phyloP scores from a whole-genome alignment of 92 coral and sea anemone species.

The Desmophyllum pertusum region DNA sequence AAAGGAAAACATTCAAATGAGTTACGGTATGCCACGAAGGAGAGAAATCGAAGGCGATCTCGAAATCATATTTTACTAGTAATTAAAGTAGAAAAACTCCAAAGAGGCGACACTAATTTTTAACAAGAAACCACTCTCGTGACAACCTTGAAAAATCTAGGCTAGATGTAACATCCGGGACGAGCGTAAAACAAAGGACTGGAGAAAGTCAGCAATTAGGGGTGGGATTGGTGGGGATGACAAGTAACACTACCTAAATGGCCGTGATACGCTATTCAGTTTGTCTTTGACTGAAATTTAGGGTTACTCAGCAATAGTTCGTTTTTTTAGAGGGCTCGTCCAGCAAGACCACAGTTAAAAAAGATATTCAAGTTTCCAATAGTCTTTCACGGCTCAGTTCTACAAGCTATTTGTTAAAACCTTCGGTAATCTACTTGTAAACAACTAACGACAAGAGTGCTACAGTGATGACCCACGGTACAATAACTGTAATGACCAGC shows the following conservation, averaged over 20 bases:
- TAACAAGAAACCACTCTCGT: too few species aligned
- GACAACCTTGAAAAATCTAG: too few species aligned
- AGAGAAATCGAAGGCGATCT: too few species aligned
- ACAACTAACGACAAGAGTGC: not conserved
- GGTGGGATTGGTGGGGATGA: not conserved
- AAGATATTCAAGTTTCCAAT: not conserved
- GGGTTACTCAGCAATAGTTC: not conserved
- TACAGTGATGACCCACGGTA: not conserved
- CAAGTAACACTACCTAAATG: not conserved
- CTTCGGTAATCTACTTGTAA: not conserved
- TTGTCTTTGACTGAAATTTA: not conserved
- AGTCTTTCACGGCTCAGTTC: slow-evolving; percentile 1
- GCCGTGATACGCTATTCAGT: not conserved
- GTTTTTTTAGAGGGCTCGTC: slow-evolving; percentile 19
- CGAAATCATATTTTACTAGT: too few species aligned
- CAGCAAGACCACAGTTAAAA: slow-evolving; percentile 22
- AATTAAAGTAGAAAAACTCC: too few species aligned
- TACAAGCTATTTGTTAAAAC: not conserved
- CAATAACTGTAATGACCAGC: not conserved
- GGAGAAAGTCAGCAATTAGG: too few species aligned
- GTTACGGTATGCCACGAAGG: too few species aligned
- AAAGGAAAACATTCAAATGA: too few species aligned
- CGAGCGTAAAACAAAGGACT: too few species aligned
- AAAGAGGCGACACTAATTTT: too few species aligned
- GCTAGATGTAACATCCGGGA: too few species aligned